Evolutionary conservation across 2,888 invertebrate species (phyloP).

Genomic region (Andrena haemorrhoa): DNA sequence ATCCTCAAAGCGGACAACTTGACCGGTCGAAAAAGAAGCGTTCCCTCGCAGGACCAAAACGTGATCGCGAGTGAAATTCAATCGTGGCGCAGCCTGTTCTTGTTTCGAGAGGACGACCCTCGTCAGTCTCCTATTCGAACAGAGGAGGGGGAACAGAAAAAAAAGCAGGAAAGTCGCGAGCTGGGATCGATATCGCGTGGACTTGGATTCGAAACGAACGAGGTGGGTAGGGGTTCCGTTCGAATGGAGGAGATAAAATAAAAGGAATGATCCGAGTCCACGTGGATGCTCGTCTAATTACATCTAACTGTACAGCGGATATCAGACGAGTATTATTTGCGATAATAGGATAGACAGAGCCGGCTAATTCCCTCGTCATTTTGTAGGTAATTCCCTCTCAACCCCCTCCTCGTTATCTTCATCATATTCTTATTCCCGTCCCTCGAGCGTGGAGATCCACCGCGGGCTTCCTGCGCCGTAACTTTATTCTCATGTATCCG

Average conservation of each 20-base stretch:
- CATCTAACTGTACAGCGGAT: slow-evolving; percentile 64
- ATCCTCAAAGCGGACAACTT: slow-evolving; percentile 38
- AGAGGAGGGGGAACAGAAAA: background rate
- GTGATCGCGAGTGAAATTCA: slow-evolving; percentile 32
- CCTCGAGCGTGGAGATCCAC: background rate
- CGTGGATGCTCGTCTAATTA: slow-evolving; percentile 53
- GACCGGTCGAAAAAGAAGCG: slow-evolving; percentile 12
- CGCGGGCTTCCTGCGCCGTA: slow-evolving; percentile 3
- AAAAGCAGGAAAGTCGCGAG: background rate
- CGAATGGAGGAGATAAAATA: background rate
- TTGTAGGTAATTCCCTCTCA: slow-evolving; percentile 53
- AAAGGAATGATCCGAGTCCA: background rate
- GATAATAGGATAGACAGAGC: slow-evolving; percentile 64
- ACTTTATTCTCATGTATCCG: slow-evolving; percentile 28
- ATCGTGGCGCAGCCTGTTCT: slow-evolving; percentile 15
- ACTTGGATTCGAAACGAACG: background rate
- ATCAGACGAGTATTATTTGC: slow-evolving; percentile 60
- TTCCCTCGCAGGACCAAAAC: slow-evolving; percentile 21
- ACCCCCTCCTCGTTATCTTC: slow-evolving; percentile 40
- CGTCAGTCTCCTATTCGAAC: background rate
- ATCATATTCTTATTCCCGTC: slow-evolving; percentile 28
- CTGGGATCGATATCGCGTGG: background rate
- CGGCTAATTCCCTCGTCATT: slow-evolving; percentile 64
- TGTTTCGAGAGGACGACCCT: slow-evolving; percentile 12
- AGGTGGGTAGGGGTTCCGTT: background rate